Evolutionary conservation across 2,113 vertebrate genomes (phyloP).

Genomic region (Rafetus swinhoei): DNA sequence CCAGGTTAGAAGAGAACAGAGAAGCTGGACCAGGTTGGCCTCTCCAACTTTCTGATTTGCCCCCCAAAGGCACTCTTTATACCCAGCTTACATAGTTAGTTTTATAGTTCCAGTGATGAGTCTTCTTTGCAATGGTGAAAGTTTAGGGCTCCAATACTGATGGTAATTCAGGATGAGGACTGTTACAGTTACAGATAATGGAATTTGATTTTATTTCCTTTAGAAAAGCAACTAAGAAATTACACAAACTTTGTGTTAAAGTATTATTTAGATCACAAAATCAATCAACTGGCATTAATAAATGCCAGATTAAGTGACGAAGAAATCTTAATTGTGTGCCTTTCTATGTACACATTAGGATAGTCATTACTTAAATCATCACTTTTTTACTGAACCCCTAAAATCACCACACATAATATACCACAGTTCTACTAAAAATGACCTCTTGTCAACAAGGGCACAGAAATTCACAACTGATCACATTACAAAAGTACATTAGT

Average conservation of each 20-base stretch:
- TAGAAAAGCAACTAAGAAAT: neutral
- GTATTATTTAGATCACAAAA: neutral
- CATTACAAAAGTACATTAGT: constrained; percentile 62
- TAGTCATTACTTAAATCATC: neutral
- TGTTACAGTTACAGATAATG: neutral
- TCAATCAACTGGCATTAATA: neutral
- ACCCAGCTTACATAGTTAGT: neutral
- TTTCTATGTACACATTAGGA: fast-evolving
- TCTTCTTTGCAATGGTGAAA: neutral
- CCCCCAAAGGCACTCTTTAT: too few relatives aligned
- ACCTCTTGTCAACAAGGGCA: constrained; percentile 59
- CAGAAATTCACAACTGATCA: constrained; percentile 68
- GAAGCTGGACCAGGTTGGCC: neutral
- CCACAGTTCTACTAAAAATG: constrained; percentile 38
- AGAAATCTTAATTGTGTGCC: neutral
- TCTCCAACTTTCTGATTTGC: neutral
- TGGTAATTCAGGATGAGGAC: neutral
- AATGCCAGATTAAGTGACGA: neutral
- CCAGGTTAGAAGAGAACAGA: neutral
- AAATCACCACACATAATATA: constrained; percentile 41
- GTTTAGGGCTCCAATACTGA: neutral
- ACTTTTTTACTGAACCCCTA: too few relatives aligned
- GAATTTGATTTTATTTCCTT: neutral
- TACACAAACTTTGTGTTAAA: neutral
- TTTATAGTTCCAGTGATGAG: neutral